phyloP scores from a whole-genome alignment of 2,888 invertebrate genomes.

The Drosophila acutilabella region DNA sequence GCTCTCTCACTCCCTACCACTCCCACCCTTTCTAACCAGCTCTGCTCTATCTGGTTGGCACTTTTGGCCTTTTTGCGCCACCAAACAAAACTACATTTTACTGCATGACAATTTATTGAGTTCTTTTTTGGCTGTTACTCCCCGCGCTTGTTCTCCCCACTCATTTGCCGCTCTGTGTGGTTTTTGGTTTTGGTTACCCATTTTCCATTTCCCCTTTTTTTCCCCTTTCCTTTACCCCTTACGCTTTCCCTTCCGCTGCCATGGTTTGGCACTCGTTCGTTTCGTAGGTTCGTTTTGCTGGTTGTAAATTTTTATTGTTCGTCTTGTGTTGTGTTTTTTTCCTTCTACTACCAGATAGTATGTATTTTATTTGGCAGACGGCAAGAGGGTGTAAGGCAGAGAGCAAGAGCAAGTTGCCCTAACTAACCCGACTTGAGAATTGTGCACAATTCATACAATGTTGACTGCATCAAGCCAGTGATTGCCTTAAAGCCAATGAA shows the following conservation, averaged over 20 bases:
- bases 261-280: slow-evolving; percentile 49
- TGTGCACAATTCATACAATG: slow-evolving; percentile 39
- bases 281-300: slow-evolving; percentile 57
- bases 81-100: slow-evolving; percentile 73
- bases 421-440: slow-evolving; percentile 34
- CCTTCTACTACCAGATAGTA: slow-evolving; percentile 41
- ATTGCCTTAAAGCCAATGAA: slow-evolving; percentile 50
- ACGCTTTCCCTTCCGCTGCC: not conserved
- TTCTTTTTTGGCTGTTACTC: slow-evolving; percentile 57
- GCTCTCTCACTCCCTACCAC: not conserved
- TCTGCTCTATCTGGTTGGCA: slow-evolving; percentile 3
- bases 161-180: slow-evolving; percentile 63
- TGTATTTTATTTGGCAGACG: slow-evolving; percentile 53
- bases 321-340: slow-evolving; percentile 47
- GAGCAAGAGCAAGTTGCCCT: slow-evolving; percentile 12
- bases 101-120: slow-evolving; percentile 82
- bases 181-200: slow-evolving; percentile 41
- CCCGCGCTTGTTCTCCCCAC: slow-evolving; percentile 10
- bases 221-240: not conserved
- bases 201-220: not conserved
- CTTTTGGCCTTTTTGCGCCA: slow-evolving; percentile 41
- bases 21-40: not conserved
- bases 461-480: slow-evolving; percentile 29
- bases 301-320: slow-evolving; percentile 78
- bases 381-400: not conserved